These are phyloP conservation scores for Phoxinus dragarum DNA, from an alignment of 2,797 vertebrate genomes.

Conservation along the genomic window DNA sequence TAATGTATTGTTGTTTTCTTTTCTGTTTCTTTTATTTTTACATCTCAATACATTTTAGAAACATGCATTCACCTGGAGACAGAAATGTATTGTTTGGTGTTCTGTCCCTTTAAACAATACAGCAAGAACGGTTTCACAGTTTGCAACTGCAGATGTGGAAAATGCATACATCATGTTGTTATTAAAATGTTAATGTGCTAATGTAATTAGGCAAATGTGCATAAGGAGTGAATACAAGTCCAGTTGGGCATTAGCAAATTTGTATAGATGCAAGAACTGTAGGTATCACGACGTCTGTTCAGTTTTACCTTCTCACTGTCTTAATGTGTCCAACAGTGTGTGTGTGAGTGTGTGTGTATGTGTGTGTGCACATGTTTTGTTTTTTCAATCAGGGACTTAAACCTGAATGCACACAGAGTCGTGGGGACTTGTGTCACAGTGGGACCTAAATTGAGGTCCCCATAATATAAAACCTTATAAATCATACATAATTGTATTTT, in stretches of 20 bases:
- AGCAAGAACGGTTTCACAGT: not conserved
- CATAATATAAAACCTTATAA: too few species aligned
- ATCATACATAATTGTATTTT: too few species aligned
- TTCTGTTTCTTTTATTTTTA: not conserved
- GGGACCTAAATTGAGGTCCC: too few species aligned
- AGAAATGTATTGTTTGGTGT: not conserved
- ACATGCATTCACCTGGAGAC: not conserved
- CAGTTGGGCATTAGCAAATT: not conserved
- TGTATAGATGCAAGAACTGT: not conserved
- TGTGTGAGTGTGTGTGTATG: not conserved
- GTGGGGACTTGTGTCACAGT: too few species aligned
- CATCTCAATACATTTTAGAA: not conserved
- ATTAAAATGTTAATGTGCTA: slow-evolving; percentile 7
- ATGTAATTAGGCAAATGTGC: slow-evolving; percentile 31
- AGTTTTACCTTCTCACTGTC: not conserved
- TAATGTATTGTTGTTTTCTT: rapidly evolving
- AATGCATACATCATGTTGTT: not conserved
- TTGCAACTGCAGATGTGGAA: not conserved
- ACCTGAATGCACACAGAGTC: too few species aligned
- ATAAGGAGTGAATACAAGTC: not conserved
- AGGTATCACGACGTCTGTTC: not conserved
- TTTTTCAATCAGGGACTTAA: too few species aligned
- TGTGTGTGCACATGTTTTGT: not conserved
- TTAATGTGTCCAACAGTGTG: too few species aligned
- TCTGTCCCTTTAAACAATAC: not conserved